Conservation (phyloP, 2,797 vertebrate species). For the Euthynnus affinis region DNA sequence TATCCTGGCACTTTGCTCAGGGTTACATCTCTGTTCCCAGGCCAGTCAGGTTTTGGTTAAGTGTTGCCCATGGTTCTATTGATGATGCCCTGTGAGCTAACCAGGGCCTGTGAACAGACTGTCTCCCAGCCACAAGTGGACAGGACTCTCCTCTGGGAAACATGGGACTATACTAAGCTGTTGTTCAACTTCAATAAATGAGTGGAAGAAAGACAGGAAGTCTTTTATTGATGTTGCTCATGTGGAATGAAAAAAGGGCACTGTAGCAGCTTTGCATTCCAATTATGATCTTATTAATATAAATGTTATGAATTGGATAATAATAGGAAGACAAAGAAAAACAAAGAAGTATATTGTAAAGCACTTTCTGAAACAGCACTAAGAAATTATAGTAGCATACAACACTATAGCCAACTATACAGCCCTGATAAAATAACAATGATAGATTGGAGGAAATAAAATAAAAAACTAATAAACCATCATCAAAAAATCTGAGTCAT, state of each 20-base stretch:
- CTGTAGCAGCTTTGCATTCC: conserved; percentile 9
- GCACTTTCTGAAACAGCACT: not conserved
- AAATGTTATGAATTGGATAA: not conserved
- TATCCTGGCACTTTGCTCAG: conserved; percentile 55
- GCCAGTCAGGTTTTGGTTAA: conserved; percentile 59
- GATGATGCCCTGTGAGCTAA: conserved; percentile 75
- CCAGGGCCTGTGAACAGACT: conserved; percentile 79
- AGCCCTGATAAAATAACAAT: not conserved
- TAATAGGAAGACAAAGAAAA: not conserved
- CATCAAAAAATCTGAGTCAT: not conserved
- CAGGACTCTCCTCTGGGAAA: conserved; percentile 65
- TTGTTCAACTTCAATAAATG: conserved; percentile 63
- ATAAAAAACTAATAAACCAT: not conserved
- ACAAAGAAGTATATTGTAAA: not conserved
- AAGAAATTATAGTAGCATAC: not conserved
- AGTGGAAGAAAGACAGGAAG: conserved; percentile 40
- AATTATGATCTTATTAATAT: conserved; percentile 2
- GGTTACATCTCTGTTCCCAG: conserved; percentile 65
- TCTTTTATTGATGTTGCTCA: conserved; percentile 52
- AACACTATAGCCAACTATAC: too few relatives aligned
- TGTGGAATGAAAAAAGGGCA: conserved; percentile 15
- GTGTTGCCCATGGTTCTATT: conserved; percentile 67
- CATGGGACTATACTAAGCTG: conserved; percentile 42
- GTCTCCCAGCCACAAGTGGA: conserved; percentile 64
- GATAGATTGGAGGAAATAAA: too few relatives aligned